Evolutionary conservation across 2,113 vertebrate species (phyloP), one percentile per base, ranked within the genome.

Genomic region (Crypturellus undulatus): DNA sequence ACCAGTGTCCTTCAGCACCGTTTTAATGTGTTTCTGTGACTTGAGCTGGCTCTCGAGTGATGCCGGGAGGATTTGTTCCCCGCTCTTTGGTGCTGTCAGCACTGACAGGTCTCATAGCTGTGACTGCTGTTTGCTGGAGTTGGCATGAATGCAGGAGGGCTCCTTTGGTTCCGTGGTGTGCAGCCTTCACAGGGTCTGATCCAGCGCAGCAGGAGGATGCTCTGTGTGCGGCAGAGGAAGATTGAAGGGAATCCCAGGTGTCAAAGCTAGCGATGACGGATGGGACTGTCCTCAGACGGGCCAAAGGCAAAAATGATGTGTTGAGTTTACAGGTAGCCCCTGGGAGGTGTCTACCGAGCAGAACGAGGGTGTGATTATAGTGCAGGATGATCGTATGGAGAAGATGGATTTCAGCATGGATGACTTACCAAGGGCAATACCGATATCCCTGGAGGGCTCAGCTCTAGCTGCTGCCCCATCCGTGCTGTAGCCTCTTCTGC

Each of bases 181-280:
- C 15, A 49, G 24, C 0, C 1, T 58, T 45, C 10, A 15, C 8
- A 10, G 65, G n/a, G 30, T 13, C 4, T 2, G 40, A 43, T 59
- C 10, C 72, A 54, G 67, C 36, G 47, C 0, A 0, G 78, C 58
- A 84, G 70, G 42, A 92, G 26, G 81, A 56, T 75, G 45, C 51
- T 82, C 58, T 38, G 13, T 0, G 56, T 28, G 58, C 13, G 20
- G 59, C 40, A 30, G 38, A 12, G 12, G 34, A 64, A 51, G 40
- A 69, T 25, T 38, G 25, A 90, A 43, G 42, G 79, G 56, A 79
- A 76, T 76, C 17, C 17, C 24, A 32, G 58, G 42, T 77, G 42
- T 30, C 34, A 59, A 42, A 86, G 30, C 60, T n/a, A 22, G 34
- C 76, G 47, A 67, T 32, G 76, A 32, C 82, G 40, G 71, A 21